Evolutionary conservation across 2,888 invertebrate genomes (phyloP), one percentile per base, ranked within the genome.

Genomic region (Chirona hameri): DNA sequence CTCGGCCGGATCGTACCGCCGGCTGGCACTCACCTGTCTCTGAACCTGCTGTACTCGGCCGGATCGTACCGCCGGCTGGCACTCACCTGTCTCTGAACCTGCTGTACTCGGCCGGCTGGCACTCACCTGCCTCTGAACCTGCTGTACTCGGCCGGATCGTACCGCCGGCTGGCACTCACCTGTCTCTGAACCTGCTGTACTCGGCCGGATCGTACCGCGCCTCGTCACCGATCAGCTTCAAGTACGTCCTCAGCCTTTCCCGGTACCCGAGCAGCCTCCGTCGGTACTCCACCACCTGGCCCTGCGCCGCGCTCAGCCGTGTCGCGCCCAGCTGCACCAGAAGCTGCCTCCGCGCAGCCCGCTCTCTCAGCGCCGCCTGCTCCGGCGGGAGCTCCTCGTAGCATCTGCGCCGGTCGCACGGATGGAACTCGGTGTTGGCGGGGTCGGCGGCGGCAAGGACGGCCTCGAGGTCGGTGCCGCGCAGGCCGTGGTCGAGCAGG

Each of bases 401-500:
- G 18, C 81, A 31, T 31, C 65, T 60, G 14, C 31, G 46, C 21
- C 31, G 46, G 46, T 57, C 57, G 31, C 57, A 69, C 81, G 48
- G 65, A 18, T 24, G 39, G 46, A 39, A 81, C 24, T 18, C 15
- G 31, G n/a, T 1, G 60, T 69, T 15, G 46, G 5, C 24, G 72
- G 52, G 83, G 82, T 69, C n/a, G 46, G 21, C 60, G 27, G 52
- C 57, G n/a, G 82, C n/a, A 90, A 79, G 91, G 86, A 27, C 93
- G 87, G 92, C 92, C 86, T 91, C 91, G 79, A 92, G 88, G 85
- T 92, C 91, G 24, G 94, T 93, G 81, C 93, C 91, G 84, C 90
- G 87, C 7, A 95, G 89, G 0, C 94, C 94, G 87, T 93, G 94
- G 86, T 92, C 90, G n/a, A 94, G 88, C 57, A 95, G 88, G 86